phyloP scores from a whole-genome alignment of 2,888 invertebrate genomes.

The Drosophila suboccidentalis region DNA sequence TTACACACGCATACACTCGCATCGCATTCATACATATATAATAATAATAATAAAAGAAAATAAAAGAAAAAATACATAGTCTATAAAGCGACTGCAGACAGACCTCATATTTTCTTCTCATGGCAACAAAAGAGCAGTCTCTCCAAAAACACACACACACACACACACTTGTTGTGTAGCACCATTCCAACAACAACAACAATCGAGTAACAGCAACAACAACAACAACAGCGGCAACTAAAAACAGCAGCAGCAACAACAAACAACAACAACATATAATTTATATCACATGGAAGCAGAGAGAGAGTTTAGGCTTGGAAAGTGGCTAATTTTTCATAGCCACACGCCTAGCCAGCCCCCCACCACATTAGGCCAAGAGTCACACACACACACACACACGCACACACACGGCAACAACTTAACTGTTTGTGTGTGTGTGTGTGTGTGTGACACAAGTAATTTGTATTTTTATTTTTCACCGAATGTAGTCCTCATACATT shows the following conservation, averaged over 20 bases:
- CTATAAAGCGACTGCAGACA: constrained; percentile 48
- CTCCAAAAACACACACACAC: constrained; percentile 35
- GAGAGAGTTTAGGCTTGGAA: constrained; percentile 30
- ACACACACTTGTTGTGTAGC: constrained; percentile 69
- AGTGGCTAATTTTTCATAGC: constrained; percentile 80
- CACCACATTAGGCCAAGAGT: constrained; percentile 37
- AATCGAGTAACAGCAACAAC: constrained; percentile 34
- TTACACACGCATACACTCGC: constrained; percentile 21
- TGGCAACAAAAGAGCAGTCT: constrained; percentile 43
- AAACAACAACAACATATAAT: constrained; percentile 47
- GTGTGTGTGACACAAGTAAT: constrained; percentile 47
- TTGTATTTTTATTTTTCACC: constrained; percentile 53
- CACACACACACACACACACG: constrained; percentile 30
- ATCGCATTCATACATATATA: constrained; percentile 26
- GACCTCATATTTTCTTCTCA: constrained; percentile 46
- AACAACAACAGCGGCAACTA: constrained; percentile 34
- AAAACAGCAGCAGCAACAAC: constrained; percentile 27
- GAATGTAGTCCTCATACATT: constrained; percentile 72
- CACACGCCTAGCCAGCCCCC: constrained; percentile 54
- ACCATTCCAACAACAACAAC: constrained; percentile 67
- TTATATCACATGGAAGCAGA: constrained; percentile 25
- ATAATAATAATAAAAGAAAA: background rate
- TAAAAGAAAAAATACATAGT: background rate
- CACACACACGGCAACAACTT: constrained; percentile 24
- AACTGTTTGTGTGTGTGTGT: constrained; percentile 6